Conservation (phyloP, 2,888 invertebrate genomes). For the Pandemis heparana region DNA sequence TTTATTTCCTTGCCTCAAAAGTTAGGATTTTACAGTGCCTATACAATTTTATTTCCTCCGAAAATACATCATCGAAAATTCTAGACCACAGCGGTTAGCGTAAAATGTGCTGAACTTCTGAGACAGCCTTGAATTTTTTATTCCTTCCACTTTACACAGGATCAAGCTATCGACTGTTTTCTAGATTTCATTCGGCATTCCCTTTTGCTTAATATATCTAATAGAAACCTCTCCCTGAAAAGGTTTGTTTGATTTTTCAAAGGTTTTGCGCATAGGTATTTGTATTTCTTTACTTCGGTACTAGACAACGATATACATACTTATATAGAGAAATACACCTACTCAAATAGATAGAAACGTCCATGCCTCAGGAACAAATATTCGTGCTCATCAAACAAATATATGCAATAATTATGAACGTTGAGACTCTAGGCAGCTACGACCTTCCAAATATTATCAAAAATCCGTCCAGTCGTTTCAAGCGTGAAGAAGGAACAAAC, state of each 20-base stretch:
- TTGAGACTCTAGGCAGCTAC: too few species aligned
- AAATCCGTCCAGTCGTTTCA: too few species aligned
- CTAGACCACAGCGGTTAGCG: neutral
- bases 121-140: constrained; percentile 24
- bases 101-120: constrained; percentile 16
- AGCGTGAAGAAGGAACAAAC: too few species aligned
- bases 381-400: too few species aligned
- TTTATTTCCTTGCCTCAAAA: neutral
- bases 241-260: neutral
- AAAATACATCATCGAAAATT: constrained; percentile 10
- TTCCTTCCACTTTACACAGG: constrained; percentile 1
- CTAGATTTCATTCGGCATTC: neutral
- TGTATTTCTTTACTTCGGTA: too few species aligned
- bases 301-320: too few species aligned
- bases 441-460: too few species aligned
- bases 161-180: neutral
- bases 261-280: neutral
- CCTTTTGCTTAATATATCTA: neutral
- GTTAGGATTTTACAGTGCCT: neutral
- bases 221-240: neutral
- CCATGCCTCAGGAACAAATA: too few species aligned
- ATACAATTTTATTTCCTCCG: neutral
- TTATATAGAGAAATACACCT: too few species aligned
- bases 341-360: too few species aligned
- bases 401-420: too few species aligned